Percentiles rank a stretch among this genome's conserved stretches.
Evolutionary conservation across 2,113 vertebrate species (phyloP).

Genomic region (Pyrgilauda ruficollis): DNA sequence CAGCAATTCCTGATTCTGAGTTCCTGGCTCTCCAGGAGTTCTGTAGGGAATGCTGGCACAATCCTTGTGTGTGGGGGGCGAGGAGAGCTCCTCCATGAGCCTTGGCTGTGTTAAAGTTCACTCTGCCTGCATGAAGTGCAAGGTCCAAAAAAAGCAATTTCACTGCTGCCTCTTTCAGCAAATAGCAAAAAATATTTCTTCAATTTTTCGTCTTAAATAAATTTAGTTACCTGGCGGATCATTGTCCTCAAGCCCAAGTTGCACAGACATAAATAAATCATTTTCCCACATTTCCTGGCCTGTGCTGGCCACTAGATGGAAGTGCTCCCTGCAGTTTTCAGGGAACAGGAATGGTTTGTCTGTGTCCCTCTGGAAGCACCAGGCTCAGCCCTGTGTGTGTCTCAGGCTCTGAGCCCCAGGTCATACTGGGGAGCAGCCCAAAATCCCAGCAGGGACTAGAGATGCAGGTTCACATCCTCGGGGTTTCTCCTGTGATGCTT

Average conservation of each 20-base stretch:
- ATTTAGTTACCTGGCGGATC: not conserved
- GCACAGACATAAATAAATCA: rapidly evolving
- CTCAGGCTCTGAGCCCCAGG: too few species aligned
- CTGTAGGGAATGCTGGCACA: not conserved
- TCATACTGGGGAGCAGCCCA: not conserved
- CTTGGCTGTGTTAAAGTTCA: not conserved
- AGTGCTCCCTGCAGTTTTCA: not conserved
- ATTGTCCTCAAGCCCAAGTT: not conserved
- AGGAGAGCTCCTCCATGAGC: not conserved
- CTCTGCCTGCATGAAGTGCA: not conserved
- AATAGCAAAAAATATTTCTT: not conserved
- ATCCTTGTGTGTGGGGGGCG: rapidly evolving
- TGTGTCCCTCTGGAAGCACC: not conserved
- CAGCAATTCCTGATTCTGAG: not conserved
- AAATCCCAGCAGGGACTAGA: not conserved
- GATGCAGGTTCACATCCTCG: not conserved
- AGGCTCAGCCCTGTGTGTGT: not conserved
- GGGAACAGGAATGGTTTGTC: rapidly evolving
- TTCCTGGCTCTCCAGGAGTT: not conserved
- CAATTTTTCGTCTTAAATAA: not conserved
- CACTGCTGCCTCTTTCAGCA: not conserved
- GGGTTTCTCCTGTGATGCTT: not conserved
- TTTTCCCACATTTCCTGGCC: not conserved
- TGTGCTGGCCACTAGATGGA: constrained; percentile 45
- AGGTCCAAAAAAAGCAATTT: not conserved